A percentile compares a stretch with the other conserved stretches of the same genome.
phyloP scores from a whole-genome alignment of 2,888 invertebrate genomes.

The Netelia melanura region DNA sequence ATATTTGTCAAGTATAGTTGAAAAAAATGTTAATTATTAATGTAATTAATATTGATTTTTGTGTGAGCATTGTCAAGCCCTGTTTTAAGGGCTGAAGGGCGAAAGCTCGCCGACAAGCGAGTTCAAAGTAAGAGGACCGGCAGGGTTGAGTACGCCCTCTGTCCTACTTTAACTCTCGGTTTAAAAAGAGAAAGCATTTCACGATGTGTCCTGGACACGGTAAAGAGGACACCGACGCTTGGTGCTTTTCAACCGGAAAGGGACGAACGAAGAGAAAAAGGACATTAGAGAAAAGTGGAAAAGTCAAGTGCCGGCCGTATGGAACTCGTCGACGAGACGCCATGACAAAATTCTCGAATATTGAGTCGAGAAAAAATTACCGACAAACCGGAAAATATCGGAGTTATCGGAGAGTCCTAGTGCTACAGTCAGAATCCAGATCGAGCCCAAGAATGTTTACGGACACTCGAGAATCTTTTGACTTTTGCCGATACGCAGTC shows the following conservation, averaged over 20 bases:
- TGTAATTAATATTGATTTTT: constrained; percentile 5
- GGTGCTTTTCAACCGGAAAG: constrained; percentile 52
- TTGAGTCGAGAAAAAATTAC: constrained; percentile 11
- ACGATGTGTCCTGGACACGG: constrained; percentile 34
- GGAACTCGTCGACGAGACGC: constrained; percentile 68
- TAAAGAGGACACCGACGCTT: constrained; percentile 16
- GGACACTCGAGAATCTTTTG: constrained; percentile 53
- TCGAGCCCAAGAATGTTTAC: background rate
- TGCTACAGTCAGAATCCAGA: constrained; percentile 48
- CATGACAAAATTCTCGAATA: constrained; percentile 20
- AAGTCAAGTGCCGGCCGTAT: constrained; percentile 70
- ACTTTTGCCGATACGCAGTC: constrained; percentile 55
- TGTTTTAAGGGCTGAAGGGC: constrained; percentile 28
- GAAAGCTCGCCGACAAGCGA: constrained; percentile 68
- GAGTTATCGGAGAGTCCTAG: constrained; percentile 29
- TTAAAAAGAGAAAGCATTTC: constrained; percentile 51
- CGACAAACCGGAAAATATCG: constrained; percentile 43
- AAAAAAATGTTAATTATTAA: background rate
- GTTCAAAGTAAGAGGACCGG: constrained; percentile 70
- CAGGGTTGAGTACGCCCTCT: constrained; percentile 25
- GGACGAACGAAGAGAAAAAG: constrained; percentile 38
- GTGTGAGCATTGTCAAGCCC: constrained; percentile 19
- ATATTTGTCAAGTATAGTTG: background rate
- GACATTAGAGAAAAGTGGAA: constrained; percentile 47
- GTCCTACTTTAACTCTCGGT: constrained; percentile 11